Percentiles rank a stretch among this genome's conserved stretches.
Evolutionary conservation across 2,797 vertebrate genomes (phyloP).

Genomic region (Halcyon badia): DNA sequence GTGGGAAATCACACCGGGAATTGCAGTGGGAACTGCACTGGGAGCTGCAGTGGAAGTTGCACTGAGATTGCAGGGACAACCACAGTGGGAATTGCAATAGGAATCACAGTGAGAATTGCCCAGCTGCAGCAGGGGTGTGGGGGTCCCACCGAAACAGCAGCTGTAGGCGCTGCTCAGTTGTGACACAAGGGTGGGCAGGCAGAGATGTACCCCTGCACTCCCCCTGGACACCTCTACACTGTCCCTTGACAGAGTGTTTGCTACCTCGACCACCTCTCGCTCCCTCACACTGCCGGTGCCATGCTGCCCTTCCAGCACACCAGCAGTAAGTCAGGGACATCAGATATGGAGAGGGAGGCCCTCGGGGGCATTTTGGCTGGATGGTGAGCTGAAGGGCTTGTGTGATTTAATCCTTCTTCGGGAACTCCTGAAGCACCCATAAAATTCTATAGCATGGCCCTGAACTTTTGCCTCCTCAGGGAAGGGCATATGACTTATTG

Average conservation of each 20-base stretch:
- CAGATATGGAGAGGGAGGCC: neutral
- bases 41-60: neutral
- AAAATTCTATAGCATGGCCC: fast-evolving
- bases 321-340: neutral
- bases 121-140: neutral
- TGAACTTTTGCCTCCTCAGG: neutral
- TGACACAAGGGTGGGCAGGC: neutral
- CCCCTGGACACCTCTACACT: too few relatives aligned
- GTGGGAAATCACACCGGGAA: neutral
- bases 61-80: neutral
- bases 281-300: fast-evolving
- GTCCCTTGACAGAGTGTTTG: neutral
- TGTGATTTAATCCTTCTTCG: neutral
- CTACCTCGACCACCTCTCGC: neutral
- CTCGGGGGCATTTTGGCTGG: neutral
- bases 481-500: neutral
- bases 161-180: neutral
- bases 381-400: neutral
- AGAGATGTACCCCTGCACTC: neutral
- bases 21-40: neutral
- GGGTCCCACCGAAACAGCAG: neutral
- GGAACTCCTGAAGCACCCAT: neutral
- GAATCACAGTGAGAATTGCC: neutral
- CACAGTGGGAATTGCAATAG: neutral
- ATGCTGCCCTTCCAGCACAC: neutral